Evolutionary conservation across 2,888 invertebrate genomes (phyloP).

Genomic region (Strigamia maritima): DNA sequence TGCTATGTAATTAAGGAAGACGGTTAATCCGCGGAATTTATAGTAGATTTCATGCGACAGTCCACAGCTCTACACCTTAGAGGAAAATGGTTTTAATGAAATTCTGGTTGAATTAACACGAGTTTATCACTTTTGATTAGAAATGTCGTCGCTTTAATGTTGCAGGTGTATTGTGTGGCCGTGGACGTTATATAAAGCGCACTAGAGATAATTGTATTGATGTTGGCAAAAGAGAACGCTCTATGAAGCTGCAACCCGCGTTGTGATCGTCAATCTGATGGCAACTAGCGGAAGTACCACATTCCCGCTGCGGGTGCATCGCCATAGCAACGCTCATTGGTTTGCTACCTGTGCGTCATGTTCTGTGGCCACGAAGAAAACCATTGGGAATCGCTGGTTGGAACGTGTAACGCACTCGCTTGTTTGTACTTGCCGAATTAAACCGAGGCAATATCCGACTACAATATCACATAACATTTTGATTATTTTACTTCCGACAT

Average conservation of each 20-base stretch:
- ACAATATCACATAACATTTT: background rate
- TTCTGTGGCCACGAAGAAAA: constrained; percentile 4
- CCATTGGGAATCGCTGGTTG: background rate
- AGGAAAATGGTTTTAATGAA: constrained; percentile 9
- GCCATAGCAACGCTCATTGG: constrained; percentile 6
- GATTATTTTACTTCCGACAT: background rate
- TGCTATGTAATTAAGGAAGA: background rate
- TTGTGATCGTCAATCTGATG: constrained; percentile 16
- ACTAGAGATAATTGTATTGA: constrained; percentile 2
- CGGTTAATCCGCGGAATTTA: constrained; percentile 2
- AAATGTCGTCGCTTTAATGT: constrained; percentile 19
- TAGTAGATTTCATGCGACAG: constrained; percentile 1
- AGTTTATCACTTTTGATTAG: constrained; percentile 20
- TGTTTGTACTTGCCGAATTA: background rate
- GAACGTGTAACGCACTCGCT: background rate
- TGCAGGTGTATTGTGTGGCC: constrained; percentile 16
- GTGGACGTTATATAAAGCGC: background rate
- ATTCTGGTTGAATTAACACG: constrained; percentile 1
- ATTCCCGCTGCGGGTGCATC: constrained; percentile 10
- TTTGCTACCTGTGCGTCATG: constrained; percentile 14
- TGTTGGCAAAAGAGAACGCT: background rate
- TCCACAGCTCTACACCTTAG: background rate
- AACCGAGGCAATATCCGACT: background rate
- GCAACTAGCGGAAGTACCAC: constrained; percentile 23
- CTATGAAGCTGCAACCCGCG: background rate